Percentiles rank a stretch among this genome's conserved stretches.
Evolutionary conservation across 2,888 invertebrate species (phyloP).

Genomic region (Rotaria socialis): DNA sequence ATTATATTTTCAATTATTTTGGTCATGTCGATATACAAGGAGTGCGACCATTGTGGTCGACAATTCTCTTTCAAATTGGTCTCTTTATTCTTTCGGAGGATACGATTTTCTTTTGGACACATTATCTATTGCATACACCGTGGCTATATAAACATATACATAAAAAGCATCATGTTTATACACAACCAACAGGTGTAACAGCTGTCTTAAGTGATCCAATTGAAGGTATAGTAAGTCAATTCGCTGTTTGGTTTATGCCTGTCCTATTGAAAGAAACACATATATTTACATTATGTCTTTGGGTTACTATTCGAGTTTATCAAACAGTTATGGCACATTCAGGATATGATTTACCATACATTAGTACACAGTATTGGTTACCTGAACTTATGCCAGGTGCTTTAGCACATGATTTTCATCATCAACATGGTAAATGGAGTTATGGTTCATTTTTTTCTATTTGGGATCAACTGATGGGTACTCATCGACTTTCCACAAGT

Average conservation of each 20-base stretch:
- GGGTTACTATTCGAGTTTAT: neutral
- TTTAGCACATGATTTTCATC: neutral
- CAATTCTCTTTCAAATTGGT: neutral
- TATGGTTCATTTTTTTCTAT: neutral
- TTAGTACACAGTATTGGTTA: neutral
- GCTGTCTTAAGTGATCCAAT: neutral
- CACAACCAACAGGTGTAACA: slow-evolving; percentile 16
- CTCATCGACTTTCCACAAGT: neutral
- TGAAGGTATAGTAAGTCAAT: neutral
- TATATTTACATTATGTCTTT: neutral
- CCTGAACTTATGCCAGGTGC: neutral
- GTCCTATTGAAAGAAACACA: neutral
- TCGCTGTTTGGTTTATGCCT: neutral
- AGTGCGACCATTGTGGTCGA: neutral
- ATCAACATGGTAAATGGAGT: neutral
- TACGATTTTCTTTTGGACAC: neutral
- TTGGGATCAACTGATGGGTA: neutral
- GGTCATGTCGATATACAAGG: neutral
- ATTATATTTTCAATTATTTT: neutral
- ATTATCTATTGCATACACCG: neutral
- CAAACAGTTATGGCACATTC: neutral
- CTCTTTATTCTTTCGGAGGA: neutral
- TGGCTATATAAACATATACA: neutral
- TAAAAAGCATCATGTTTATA: slow-evolving; percentile 14
- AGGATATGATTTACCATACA: neutral